Conservation (phyloP, 2,888 invertebrate genomes). For the Sabatieria punctata region DNA sequence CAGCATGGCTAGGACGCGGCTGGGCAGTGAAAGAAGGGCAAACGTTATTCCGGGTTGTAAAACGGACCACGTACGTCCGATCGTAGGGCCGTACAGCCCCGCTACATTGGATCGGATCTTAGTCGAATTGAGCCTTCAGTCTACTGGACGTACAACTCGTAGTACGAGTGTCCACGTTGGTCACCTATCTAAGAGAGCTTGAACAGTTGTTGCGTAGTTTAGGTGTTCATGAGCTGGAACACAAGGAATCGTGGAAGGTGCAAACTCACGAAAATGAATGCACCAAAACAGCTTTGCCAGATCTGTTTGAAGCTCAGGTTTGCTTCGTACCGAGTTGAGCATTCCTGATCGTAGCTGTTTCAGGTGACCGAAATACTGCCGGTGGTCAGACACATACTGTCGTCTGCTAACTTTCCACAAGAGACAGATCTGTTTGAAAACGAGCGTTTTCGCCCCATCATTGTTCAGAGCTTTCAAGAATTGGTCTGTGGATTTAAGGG, state of each 20-base stretch:
- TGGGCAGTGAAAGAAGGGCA: too few species aligned
- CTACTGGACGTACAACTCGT: too few species aligned
- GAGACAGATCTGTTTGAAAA: neutral
- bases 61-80: too few species aligned
- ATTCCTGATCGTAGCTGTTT: neutral
- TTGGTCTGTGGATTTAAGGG: neutral
- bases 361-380: slow-evolving; percentile 1
- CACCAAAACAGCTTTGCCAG: slow-evolving; percentile 26
- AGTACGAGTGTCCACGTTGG: too few species aligned
- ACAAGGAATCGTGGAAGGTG: slow-evolving; percentile 26
- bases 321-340: neutral
- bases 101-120: too few species aligned
- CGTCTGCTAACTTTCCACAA: neutral
- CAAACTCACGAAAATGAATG: slow-evolving; percentile 17
- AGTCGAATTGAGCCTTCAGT: too few species aligned
- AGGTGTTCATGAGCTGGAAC: slow-evolving; percentile 17
- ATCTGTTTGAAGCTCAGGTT: slow-evolving; percentile 14
- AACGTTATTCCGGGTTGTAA: too few species aligned
- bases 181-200: too few species aligned
- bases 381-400: neutral
- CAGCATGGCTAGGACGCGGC: too few species aligned
- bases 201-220: too few species aligned
- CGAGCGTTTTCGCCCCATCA: neutral
- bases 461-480: neutral
- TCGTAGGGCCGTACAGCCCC: too few species aligned